Conservation (phyloP, 2,113 vertebrate species). For the Spermophilus dauricus region DNA sequence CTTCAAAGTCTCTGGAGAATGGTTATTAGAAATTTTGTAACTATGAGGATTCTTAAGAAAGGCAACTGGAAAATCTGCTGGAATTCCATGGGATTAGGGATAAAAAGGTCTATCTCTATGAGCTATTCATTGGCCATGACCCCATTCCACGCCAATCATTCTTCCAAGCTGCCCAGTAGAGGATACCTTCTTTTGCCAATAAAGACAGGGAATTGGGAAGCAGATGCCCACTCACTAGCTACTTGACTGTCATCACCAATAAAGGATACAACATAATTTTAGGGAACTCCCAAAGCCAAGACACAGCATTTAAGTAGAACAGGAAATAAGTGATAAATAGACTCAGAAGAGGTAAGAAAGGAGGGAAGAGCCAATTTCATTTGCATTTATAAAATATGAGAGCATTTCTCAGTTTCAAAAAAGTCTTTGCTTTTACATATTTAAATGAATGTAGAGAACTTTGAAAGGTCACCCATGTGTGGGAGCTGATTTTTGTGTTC, state of each 20-base stretch:
- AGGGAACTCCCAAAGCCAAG: conserved; percentile 51
- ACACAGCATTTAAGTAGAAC: conserved; percentile 37
- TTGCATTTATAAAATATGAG: conserved; percentile 52
- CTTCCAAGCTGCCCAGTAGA: conserved; percentile 65
- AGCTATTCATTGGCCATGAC: conserved; percentile 13
- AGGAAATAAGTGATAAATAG: conserved; percentile 44
- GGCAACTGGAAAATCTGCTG: not conserved
- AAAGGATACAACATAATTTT: conserved; percentile 81
- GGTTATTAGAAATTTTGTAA: conserved; percentile 38
- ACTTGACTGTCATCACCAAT: conserved; percentile 75
- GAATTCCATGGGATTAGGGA: not conserved
- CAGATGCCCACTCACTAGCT: conserved; percentile 74
- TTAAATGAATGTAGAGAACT: conserved; percentile 52
- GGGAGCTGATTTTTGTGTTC: not conserved
- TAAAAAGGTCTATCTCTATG: not conserved
- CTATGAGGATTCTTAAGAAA: conserved; percentile 10
- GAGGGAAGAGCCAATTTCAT: not conserved
- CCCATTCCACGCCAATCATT: conserved; percentile 24
- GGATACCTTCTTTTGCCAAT: conserved; percentile 61
- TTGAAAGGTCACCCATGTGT: not conserved
- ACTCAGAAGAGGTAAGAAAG: conserved; percentile 18
- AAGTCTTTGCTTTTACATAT: conserved; percentile 30
- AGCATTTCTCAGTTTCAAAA: not conserved
- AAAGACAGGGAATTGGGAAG: conserved; percentile 46
- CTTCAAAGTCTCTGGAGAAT: conserved; percentile 33